These are phyloP conservation scores for Pristionchus mayeri DNA, from an alignment of 2,888 invertebrate genomes.

Conservation along the genomic window DNA sequence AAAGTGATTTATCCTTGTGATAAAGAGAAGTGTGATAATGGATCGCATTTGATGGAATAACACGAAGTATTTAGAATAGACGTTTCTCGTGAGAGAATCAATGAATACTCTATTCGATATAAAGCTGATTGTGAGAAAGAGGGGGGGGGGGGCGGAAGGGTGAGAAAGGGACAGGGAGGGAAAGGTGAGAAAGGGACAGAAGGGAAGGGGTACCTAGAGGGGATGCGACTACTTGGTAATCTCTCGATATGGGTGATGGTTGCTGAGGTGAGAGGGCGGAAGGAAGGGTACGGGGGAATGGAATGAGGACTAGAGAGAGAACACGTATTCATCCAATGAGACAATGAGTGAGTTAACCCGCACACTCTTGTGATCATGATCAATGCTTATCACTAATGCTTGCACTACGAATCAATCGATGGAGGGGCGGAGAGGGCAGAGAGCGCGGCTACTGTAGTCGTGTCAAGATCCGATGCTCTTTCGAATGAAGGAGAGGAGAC, in stretches of 20 bases:
- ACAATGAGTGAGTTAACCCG: conserved; percentile 21
- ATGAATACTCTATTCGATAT: conserved; percentile 36
- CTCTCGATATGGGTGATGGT: conserved; percentile 9
- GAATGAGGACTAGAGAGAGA: conserved; percentile 27
- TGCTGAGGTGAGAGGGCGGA: neutral
- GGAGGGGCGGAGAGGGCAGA: neutral
- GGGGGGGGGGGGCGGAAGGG: neutral
- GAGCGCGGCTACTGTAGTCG: conserved; percentile 22
- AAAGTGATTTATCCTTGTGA: conserved; percentile 36
- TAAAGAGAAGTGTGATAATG: conserved; percentile 31
- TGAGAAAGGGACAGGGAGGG: too few species aligned
- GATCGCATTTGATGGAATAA: conserved; percentile 40
- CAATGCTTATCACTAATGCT: conserved; percentile 16
- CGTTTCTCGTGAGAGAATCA: conserved; percentile 21
- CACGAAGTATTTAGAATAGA: neutral
- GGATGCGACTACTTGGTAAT: conserved; percentile 22
- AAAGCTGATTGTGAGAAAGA: neutral
- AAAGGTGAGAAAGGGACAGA: too few species aligned
- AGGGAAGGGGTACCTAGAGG: conserved; percentile 22
- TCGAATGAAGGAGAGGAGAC: conserved; percentile 43
- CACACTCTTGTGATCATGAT: neutral
- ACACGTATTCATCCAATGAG: conserved; percentile 4
- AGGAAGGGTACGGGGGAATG: conserved; percentile 17
- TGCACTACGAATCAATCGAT: conserved; percentile 39
- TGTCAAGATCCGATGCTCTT: conserved; percentile 47